phyloP scores from a whole-genome alignment of 2,797 vertebrate species.

The Sebastes oblongus region DNA sequence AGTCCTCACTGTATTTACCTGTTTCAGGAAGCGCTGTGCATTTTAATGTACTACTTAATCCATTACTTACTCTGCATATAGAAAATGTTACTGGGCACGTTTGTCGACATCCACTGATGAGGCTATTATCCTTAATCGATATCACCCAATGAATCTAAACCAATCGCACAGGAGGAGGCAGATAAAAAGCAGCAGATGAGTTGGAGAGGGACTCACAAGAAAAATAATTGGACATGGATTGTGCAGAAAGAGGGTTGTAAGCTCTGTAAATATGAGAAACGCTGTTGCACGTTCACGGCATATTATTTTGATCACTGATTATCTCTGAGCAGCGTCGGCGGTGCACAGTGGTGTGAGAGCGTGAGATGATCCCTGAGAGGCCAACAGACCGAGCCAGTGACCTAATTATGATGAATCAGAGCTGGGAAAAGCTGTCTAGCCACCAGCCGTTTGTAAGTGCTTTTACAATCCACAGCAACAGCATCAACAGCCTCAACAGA shows the following conservation, averaged over 20 bases:
- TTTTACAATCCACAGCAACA: slow-evolving; percentile 54
- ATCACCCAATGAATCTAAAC: slow-evolving; percentile 33
- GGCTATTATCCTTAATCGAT: slow-evolving; percentile 45
- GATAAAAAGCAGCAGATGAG: slow-evolving; percentile 2
- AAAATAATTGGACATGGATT: background rate
- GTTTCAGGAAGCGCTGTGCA: slow-evolving; percentile 1
- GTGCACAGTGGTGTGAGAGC: slow-evolving; percentile 28
- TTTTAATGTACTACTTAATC: slow-evolving; percentile 9
- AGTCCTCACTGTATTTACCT: slow-evolving; percentile 44
- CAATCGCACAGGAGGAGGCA: slow-evolving; percentile 1
- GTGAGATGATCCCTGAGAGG: slow-evolving; percentile 58
- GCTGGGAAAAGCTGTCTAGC: slow-evolving; percentile 62
- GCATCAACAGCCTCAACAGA: slow-evolving; percentile 38
- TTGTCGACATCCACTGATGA: slow-evolving; percentile 24
- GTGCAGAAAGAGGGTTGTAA: background rate
- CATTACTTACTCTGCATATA: slow-evolving; percentile 32
- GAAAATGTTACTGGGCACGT: slow-evolving; percentile 12
- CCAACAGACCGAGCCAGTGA: slow-evolving; percentile 61
- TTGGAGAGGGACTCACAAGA: slow-evolving; percentile 7
- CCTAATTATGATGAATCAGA: slow-evolving; percentile 77
- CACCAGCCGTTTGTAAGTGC: slow-evolving; percentile 62
- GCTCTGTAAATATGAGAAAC: background rate
- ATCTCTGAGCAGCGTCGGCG: slow-evolving; percentile 3
- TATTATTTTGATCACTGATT: slow-evolving; percentile 47
- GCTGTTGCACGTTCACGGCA: background rate